Conservation (phyloP, 2,797 vertebrate genomes). For the Parauchenoglanis punctatus region DNA sequence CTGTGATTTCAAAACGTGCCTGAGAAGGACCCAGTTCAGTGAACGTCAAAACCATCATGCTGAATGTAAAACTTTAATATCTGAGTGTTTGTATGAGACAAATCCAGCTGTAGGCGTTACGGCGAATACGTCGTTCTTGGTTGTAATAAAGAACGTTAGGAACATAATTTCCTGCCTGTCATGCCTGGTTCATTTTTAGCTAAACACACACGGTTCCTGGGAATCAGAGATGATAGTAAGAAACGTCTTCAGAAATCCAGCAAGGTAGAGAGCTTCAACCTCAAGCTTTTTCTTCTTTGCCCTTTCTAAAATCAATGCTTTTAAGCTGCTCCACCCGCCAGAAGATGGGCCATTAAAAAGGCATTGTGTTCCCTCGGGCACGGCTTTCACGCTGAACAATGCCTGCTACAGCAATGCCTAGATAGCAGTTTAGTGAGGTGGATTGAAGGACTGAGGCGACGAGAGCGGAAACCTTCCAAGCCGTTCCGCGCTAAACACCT, state of each 20-base stretch:
- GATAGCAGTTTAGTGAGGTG: slow-evolving; percentile 45
- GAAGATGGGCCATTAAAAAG: slow-evolving; percentile 41
- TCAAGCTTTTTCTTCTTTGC: neutral
- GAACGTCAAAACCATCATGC: neutral
- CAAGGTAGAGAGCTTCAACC: neutral
- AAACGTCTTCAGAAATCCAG: slow-evolving; percentile 3
- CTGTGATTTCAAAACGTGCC: neutral
- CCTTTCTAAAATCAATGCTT: slow-evolving; percentile 30
- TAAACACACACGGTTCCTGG: neutral
- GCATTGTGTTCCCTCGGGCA: slow-evolving; percentile 41
- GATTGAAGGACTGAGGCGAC: slow-evolving; percentile 22
- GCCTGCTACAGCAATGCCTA: slow-evolving; percentile 22
- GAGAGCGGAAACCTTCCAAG: slow-evolving; percentile 48
- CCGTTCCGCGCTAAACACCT: slow-evolving; percentile 38
- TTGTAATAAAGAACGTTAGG: slow-evolving; percentile 26
- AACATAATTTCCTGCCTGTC: slow-evolving; percentile 47
- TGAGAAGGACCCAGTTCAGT: neutral
- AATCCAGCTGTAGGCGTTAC: slow-evolving; percentile 25
- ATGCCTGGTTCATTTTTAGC: neutral
- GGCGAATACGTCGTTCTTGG: slow-evolving; percentile 5
- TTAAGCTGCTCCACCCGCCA: slow-evolving; percentile 2
- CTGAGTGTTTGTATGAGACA: neutral
- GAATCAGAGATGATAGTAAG: neutral
- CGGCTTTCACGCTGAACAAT: slow-evolving; percentile 34
- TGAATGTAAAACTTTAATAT: neutral